phyloP scores from a whole-genome alignment of 2,888 invertebrate species.

The Ectropis crepuscularia region DNA sequence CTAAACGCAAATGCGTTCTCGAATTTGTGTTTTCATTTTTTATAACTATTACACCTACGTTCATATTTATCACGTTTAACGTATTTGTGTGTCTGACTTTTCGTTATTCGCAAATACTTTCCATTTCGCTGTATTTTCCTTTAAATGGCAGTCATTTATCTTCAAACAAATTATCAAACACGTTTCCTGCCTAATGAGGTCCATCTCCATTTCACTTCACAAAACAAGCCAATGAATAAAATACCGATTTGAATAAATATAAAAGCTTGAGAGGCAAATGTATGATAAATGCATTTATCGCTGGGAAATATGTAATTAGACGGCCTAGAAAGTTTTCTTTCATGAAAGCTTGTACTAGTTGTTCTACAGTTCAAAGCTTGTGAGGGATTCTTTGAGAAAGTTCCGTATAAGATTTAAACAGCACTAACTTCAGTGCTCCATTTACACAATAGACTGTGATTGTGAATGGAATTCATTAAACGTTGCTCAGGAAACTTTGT shows the following conservation, averaged over 20 bases:
- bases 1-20: constrained; percentile 10
- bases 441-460: constrained; percentile 10
- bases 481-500: constrained; percentile 7
- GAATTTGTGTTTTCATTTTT: no score
- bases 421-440: not conserved
- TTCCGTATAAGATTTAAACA: not conserved
- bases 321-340: not conserved
- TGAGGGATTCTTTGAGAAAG: constrained; percentile 7
- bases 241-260: no score
- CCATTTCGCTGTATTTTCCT: not conserved
- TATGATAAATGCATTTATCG: no score
- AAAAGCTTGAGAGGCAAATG: no score
- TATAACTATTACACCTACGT: no score
- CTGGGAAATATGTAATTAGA: no score
- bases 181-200: not conserved
- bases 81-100: not conserved
- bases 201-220: not conserved
- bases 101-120: not conserved
- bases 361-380: not conserved
- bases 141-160: not conserved
- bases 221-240: not conserved
- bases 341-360: not conserved
- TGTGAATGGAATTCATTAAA: constrained; percentile 12
- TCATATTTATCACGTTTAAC: no score
- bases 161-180: not conserved